Base-by-base conservation (phyloP, 2,888 invertebrate genomes). In the Saturnia pavonia region DNA sequence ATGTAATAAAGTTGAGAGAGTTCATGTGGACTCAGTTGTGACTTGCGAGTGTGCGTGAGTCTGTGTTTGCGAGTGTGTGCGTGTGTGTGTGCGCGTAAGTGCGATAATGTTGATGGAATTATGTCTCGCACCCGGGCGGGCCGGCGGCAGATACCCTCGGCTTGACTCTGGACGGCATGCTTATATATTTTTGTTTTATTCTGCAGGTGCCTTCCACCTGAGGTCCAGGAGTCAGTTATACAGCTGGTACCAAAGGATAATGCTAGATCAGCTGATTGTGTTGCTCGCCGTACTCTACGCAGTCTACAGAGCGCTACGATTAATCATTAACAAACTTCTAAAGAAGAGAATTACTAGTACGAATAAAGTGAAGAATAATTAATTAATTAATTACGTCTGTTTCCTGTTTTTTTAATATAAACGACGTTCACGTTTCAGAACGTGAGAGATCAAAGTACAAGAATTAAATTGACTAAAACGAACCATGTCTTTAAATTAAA, bases 131-230 rank as follows among this genome's bases (percentile, higher is more conserved):
- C 34, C 34, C 34, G 34, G 34, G 6, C 34, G 34, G 34, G 3
- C 34, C 3, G 34, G 6, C 34, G 34, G 34, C 34, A 34, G 34
- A 6, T 6, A 4, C 34, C 34, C 34, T 34, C 34, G 3, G 6
- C 6, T 34, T 6, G 34, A 6, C 6, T 6, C 6, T 34, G 34
- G 34, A 34, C 2, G 34, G 3, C 34, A 34, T 34, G 34, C 6
- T 34, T 34, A 6, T 34, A 34, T 34, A 34, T 34, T 34, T 34
- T 34, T 27, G 8, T 14, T 27, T 60, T 42, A 51, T 42, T 66
- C 78, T 75, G 7, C 83, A 88, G 88, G 88, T 0, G 88, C 87
- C 0, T 74, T 78, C 71, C 88, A 89, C 70, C 80, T 89, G 0
- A 85, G 89, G 0, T 86, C 89, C 0, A 82, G 82, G n/a, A 75